Base-by-base conservation (phyloP, 1,140 invertebrate species). In the Ditylenchus dipsaci region DNA sequence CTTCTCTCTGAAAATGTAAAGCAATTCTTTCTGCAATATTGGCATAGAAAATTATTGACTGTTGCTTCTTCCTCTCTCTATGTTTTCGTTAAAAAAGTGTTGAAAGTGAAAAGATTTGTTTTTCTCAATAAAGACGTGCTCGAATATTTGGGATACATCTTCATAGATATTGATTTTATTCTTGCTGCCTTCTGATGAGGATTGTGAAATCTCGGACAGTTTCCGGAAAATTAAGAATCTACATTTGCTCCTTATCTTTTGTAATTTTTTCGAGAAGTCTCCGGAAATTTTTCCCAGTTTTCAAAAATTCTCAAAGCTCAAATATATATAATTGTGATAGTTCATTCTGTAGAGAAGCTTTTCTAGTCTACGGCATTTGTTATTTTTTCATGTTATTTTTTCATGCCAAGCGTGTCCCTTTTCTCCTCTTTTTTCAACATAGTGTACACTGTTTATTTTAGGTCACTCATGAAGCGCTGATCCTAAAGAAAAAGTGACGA, bases 1-100 rank as follows among this genome's bases (percentile, higher is more conserved):
- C 33, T 94, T 96, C 82, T 91, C 90, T 80, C 85, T 95, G 62
- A 92, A 91, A 87, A 88, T 91, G 84, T 67, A 30, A 38, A 5
- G 11, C 33, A 38, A 67, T 19, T 26, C 38, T 61, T 33, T 21
- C 49, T n/a, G 56, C 30, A 43, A 33, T 27, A 13, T 72, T 19
- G 58, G 3, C 42, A 9, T 33, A 33, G 8, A 15, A n/a, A 27
- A 30, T 27, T 29, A 70, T 63, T 69, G 57, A n/a, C 38, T 30
- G 11, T 19, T n/a, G 43, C 47, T 43, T 26, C 53, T 45, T 26
- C 45, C 1, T 21, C 60, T 62, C 49, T 68, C 26, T 11, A 64
- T 38, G 43, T 60, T 86, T 69, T 61, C n/a, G 23, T 17, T 38
- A 38, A 38, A 38, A 38, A 11, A 11, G 3, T 38, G 33, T 38